These are phyloP conservation scores for Tapirus terrestris DNA, from an alignment of 2,113 vertebrate genomes.

Conservation along the genomic window DNA sequence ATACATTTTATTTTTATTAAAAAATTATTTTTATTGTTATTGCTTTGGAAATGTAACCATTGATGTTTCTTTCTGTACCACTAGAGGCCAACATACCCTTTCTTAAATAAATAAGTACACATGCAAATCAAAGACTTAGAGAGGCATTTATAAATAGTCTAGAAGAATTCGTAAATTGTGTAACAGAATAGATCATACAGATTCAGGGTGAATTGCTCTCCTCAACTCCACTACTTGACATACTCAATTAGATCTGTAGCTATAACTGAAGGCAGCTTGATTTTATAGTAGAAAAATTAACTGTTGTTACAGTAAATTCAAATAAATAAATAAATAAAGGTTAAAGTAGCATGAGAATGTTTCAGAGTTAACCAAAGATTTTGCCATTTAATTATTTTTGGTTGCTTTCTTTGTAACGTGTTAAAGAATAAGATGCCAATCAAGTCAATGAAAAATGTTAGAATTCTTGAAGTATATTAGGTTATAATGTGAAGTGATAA, in stretches of 20 bases:
- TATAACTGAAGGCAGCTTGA: background rate
- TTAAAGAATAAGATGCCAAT: background rate
- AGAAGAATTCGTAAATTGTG: background rate
- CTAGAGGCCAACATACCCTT: constrained; percentile 88
- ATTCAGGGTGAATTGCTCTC: background rate
- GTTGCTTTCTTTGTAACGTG: too few species aligned
- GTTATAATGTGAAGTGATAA: background rate
- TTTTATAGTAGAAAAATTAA: background rate
- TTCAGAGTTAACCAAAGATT: background rate
- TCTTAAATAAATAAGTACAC: constrained; percentile 83
- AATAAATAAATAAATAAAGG: background rate
- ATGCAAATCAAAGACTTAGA: constrained; percentile 77
- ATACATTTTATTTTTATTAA: background rate
- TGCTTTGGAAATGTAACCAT: constrained; percentile 29
- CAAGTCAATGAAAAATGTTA: background rate
- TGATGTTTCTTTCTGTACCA: constrained; percentile 81
- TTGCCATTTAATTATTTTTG: background rate
- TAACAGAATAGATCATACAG: background rate
- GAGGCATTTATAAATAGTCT: background rate
- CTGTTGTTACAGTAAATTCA: background rate
- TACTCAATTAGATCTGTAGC: background rate
- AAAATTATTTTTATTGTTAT: constrained; percentile 6
- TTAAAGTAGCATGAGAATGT: background rate
- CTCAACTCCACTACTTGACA: background rate
- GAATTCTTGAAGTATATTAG: background rate